Base-by-base conservation (phyloP, 2,797 vertebrate species). In the Schizothorax lantsangensis region DNA sequence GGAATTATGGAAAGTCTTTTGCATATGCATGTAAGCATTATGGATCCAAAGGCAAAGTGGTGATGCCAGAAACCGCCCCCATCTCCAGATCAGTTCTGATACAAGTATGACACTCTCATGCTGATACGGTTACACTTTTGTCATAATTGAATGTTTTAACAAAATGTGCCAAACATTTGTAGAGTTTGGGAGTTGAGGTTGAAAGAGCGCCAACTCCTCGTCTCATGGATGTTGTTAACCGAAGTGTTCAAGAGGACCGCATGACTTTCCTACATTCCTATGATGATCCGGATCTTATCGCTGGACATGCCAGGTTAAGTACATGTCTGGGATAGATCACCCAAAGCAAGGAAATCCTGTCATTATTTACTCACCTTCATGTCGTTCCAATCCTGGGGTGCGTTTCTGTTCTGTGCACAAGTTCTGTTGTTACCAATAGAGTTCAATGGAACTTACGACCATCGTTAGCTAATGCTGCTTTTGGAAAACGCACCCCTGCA, bases 1-100 rank as follows among this genome's bases (percentile, higher is more conserved):
- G 95, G 86, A 96, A 96, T 91, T 96, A 96, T 75, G 96, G 95
- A 83, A 96, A 95, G 86, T 91, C 95, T 14, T 96, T 96, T 92
- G 95, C 95, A 0, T 96, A 92, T 6, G 96, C 96, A 40, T 93
- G 91, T 10, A 95, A 95, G 82, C 94, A 95, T 91, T 96, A 95
- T 1, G 92, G 93, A 38, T 92, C 91, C 49, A 93, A 91, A 88
- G 95, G 95, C 40, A 96, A 96, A 87, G 95, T 96, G 88, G 94
- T 96, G 80, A 96, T 96, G 95, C 95, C 95, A 0, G 95, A 96
- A 85, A 95, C 93, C 0, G 93, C 95, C n/a, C 95, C 96, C 0
- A 49, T 89, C n/a, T 95, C 95, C 88, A 94, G 94, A 88, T 92
- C 95, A 30, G 30, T 85, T 79, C 91, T 96, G n/a, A 96, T 96